Evolutionary conservation across 1,140 invertebrate species (phyloP), one percentile per base, ranked within the genome.

Genomic region (Amphibalanus amphitrite): DNA sequence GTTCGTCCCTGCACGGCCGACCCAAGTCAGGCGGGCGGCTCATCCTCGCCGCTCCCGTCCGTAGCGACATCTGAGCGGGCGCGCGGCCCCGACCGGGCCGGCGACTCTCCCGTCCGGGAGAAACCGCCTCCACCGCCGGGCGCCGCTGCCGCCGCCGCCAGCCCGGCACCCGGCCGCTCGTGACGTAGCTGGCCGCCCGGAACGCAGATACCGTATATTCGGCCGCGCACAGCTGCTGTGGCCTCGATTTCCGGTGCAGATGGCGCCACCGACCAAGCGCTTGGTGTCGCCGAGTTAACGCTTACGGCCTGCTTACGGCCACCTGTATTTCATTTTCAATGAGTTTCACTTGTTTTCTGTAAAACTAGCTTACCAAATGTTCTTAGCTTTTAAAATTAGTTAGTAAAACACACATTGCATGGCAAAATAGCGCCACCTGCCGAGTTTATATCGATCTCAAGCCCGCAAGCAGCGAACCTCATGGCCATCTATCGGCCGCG

Each of bases 221-320:
- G 13, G 47, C 47, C 47, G 47, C 47, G 23, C 20, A 59, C 47
- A 59, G 47, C 47, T 59, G 47, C 47, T 59, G 47, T 20, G 47
- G 47, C 47, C 47, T 59, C 47, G 47, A 59, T 59, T 59, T 59
- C 47, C 47, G 47, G 47, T 59, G 47, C 47, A 59, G 47, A 59
- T 59, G 47, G 47, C 47, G 47, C 47, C 47, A 59, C 13, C 47
- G 23, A 20, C 23, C 17, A 1, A 20, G 47, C 17, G 47, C 15
- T 6, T 38, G 33, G 33, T 15, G 33, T 38, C 33, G 33, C 33
- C 4, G 33, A 6, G 15, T 38, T 38, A 38, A 59, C 47, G 47
- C 6, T n/a, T n/a, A n/a, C n/a, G n/a, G n/a, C n/a, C n/a, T n/a
- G n/a, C n/a, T n/a, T n/a, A n/a, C n/a, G n/a, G n/a, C n/a, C n/a